Evolutionary conservation across 2,113 vertebrate species (phyloP).

Genomic region (Trematomus loennbergii): DNA sequence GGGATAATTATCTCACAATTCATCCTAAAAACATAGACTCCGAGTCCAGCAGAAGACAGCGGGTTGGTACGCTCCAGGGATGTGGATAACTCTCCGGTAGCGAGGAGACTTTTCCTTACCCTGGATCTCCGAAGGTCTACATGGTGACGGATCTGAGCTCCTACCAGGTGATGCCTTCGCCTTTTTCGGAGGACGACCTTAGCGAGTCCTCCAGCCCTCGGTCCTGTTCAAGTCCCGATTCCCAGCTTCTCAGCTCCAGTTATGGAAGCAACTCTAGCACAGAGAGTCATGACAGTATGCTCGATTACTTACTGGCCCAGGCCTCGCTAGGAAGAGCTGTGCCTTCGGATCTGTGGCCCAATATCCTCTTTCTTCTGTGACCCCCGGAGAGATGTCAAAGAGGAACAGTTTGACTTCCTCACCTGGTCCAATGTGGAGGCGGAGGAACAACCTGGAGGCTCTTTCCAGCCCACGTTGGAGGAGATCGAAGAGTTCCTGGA

Average conservation of each 20-base stretch:
- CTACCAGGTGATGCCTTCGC: slow-evolving; percentile 91
- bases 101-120: slow-evolving; percentile 85
- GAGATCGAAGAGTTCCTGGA: slow-evolving; percentile 97
- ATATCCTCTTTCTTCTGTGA: slow-evolving; percentile 84
- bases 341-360: slow-evolving; percentile 43
- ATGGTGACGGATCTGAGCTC: slow-evolving; percentile 85
- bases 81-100: slow-evolving; percentile 92
- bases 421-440: slow-evolving; percentile 84
- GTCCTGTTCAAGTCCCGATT: slow-evolving; percentile 93
- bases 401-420: slow-evolving; percentile 88
- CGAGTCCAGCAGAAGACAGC: slow-evolving; percentile 16
- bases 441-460: slow-evolving; percentile 83
- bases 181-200: slow-evolving; percentile 91
- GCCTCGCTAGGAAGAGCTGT: slow-evolving; percentile 85
- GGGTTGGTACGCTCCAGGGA: slow-evolving; percentile 80
- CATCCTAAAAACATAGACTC: too few relatives aligned
- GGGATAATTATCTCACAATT: slow-evolving; percentile 40
- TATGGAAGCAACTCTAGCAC: slow-evolving; percentile 85
- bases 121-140: slow-evolving; percentile 79
- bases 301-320: slow-evolving; percentile 93
- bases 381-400: slow-evolving; percentile 87
- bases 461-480: slow-evolving; percentile 94
- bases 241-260: slow-evolving; percentile 91
- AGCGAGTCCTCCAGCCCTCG: slow-evolving; percentile 93
- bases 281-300: slow-evolving; percentile 90